Evolutionary conservation across 1,140 invertebrate species (phyloP).

Genomic region (Bathynomus jamesi): DNA sequence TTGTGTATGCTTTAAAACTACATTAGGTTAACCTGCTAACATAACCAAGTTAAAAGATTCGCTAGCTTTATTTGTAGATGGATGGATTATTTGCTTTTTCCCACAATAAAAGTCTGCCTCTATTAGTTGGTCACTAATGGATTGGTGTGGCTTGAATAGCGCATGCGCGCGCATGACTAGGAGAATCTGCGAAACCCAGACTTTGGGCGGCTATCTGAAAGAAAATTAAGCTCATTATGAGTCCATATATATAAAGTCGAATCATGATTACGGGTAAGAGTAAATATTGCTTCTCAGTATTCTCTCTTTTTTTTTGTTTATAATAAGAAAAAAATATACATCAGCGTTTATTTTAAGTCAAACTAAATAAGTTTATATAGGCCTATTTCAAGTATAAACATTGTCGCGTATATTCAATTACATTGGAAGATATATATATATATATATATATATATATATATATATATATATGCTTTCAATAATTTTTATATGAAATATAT

Average conservation of each 20-base stretch:
- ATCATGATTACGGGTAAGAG: neutral
- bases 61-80: neutral
- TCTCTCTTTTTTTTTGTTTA: no score
- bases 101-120: neutral
- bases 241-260: neutral
- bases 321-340: no score
- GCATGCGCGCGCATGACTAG: neutral
- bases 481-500: neutral
- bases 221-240: neutral
- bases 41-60: neutral
- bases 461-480: neutral
- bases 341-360: no score
- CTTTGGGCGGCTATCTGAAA: neutral
- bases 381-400: neutral
- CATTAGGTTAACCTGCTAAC: neutral
- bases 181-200: neutral
- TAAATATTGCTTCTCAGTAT: neutral
- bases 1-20: neutral
- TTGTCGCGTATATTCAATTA: neutral
- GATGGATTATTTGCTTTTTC: neutral
- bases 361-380: neutral
- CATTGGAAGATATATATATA: neutral
- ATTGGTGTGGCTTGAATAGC: neutral
- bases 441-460: slow-evolving; percentile 3
- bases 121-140: neutral